Evolutionary conservation across 2,888 invertebrate genomes (phyloP), one percentile per base, ranked within the genome.

Genomic region (Cordilura impudica): DNA sequence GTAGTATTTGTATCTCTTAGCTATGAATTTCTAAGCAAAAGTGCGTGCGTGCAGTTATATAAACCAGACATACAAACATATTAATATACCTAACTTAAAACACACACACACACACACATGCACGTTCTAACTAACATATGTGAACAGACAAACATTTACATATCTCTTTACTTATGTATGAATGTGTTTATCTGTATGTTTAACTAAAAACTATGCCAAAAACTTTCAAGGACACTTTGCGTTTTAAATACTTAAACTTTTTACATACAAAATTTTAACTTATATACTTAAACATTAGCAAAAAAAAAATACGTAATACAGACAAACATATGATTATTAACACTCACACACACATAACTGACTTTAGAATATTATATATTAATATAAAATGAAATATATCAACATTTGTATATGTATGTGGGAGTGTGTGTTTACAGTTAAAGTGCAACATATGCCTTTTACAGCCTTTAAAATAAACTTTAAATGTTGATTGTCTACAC

Each of bases 141-240:
- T n/a, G n/a, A n/a, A n/a, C 23, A 45, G 16, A 56, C 23, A 53
- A 45, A 61, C 31, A 35, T 47, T 14, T 63, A 21, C 21, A 58
- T 58, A 26, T 58, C 53, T 26, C 7, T 31, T n/a, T 14, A 26
- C 23, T 16, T 54, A 29, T 1, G 23, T 51, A 29, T 19, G 47
- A 7, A 26, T 54, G 39, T 74, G 54, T 78, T 63, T 60, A 71
- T 75, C 58, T 71, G 65, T 72, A 39, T 66, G 12, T 56, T 69
- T 26, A 83, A 83, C 83, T 74, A 56, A 83, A 88, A 88, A 88
- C 89, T 88, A 87, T 88, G 88, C 88, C 89, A 88, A 88, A 88
- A 88, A 88, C 87, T 88, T 88, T 88, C 88, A 88, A 88, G 88
- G 88, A 88, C 89, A 88, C 85, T 82, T 81, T 82, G 79, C 67